Evolutionary conservation across 2,888 invertebrate species (phyloP).

Genomic region (Tanypteryx hageni): DNA sequence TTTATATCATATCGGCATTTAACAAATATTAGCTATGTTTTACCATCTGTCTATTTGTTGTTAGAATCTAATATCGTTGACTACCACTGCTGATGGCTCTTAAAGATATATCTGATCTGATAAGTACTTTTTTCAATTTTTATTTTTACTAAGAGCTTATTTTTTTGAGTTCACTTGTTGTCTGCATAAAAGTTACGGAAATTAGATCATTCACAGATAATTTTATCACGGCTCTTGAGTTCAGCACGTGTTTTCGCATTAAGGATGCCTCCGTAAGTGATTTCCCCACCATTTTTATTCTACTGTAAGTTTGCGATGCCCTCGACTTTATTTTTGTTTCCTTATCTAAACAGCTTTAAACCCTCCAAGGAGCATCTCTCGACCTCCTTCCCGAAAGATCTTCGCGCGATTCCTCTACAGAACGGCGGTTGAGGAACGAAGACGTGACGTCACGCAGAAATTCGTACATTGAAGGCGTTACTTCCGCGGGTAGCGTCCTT

Average conservation of each 20-base stretch:
- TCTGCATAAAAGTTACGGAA: no score
- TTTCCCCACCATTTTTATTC: background rate
- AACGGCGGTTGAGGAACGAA: background rate
- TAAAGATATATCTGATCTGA: no score
- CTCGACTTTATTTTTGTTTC: background rate
- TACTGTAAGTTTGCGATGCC: background rate
- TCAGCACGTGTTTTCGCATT: background rate
- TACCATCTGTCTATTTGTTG: no score
- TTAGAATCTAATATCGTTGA: no score
- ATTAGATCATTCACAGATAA: no score
- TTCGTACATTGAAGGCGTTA: background rate
- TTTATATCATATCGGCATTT: no score
- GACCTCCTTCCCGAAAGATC: background rate
- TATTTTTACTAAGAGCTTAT: no score
- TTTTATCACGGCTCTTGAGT: background rate
- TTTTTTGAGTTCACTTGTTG: no score
- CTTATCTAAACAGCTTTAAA: background rate
- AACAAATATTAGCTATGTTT: no score
- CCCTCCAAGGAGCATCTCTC: slow-evolving; percentile 1
- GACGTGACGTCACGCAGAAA: background rate
- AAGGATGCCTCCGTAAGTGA: background rate
- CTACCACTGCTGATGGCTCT: no score
- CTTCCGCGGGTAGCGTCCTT: background rate
- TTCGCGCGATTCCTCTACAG: background rate
- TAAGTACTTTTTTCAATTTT: no score